phyloP scores from a whole-genome alignment of 2,797 vertebrate genomes.

The Notamacropus eugenii region DNA sequence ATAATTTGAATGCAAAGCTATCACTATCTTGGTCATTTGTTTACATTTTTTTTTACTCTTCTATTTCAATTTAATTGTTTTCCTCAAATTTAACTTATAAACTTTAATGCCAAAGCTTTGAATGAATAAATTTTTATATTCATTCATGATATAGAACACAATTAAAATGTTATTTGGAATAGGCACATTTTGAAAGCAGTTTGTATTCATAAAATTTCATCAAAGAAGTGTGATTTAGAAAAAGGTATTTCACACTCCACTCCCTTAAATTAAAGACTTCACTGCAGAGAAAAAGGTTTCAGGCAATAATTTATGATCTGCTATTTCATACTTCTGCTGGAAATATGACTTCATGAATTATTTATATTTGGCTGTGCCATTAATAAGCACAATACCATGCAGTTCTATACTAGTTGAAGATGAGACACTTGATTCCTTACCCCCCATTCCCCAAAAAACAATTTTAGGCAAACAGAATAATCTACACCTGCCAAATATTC shows the following conservation, averaged over 20 bases:
- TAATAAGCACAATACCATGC: slow-evolving; percentile 66
- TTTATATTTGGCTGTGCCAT: slow-evolving; percentile 71
- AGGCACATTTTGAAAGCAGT: slow-evolving; percentile 41
- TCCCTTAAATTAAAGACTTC: slow-evolving; percentile 72
- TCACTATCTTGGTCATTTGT: not conserved
- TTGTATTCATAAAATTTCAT: slow-evolving; percentile 52
- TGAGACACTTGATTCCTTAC: slow-evolving; percentile 42
- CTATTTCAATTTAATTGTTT: not conserved
- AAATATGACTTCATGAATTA: slow-evolving; percentile 75
- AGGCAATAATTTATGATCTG: slow-evolving; percentile 74
- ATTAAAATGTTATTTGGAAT: slow-evolving; percentile 65
- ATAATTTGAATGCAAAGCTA: not conserved
- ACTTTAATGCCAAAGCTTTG: slow-evolving; percentile 31
- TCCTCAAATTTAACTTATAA: slow-evolving; percentile 26
- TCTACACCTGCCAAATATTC: slow-evolving; percentile 23
- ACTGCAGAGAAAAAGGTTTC: slow-evolving; percentile 46
- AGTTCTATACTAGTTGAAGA: slow-evolving; percentile 34
- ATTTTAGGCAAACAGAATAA: slow-evolving; percentile 58
- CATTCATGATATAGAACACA: slow-evolving; percentile 5
- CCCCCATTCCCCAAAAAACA: not conserved
- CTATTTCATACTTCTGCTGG: slow-evolving; percentile 66
- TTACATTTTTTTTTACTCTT: not conserved
- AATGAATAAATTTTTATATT: slow-evolving; percentile 18
- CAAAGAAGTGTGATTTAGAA: slow-evolving; percentile 47
- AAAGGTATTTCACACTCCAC: slow-evolving; percentile 57